Conservation (phyloP, 2,113 vertebrate species). For the Nibea albiflora region DNA sequence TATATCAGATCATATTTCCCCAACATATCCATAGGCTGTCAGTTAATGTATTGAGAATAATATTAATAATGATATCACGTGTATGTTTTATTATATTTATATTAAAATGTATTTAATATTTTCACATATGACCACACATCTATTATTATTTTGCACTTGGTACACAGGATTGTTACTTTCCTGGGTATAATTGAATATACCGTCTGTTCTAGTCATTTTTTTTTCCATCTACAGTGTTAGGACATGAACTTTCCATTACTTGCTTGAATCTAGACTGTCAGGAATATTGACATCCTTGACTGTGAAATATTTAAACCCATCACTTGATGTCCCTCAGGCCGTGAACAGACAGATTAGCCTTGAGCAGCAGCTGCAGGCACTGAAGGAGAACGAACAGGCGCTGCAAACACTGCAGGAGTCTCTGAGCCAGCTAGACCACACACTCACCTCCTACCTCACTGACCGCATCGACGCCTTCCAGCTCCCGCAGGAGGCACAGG, state of each 20-base stretch:
- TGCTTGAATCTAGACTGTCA: neutral
- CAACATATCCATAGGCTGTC: neutral
- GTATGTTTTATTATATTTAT: neutral
- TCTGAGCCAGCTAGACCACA: constrained; percentile 91
- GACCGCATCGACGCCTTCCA: constrained; percentile 96
- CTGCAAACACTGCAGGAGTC: constrained; percentile 92
- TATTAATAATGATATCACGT: neutral
- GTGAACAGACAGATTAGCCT: constrained; percentile 90
- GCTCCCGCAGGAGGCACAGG: constrained; percentile 95
- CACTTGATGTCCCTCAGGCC: constrained; percentile 80
- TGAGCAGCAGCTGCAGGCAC: constrained; percentile 90
- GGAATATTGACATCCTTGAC: neutral
- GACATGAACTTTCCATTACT: neutral
- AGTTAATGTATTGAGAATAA: neutral
- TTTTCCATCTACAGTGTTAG: neutral
- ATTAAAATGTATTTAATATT: neutral
- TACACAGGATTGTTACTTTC: neutral
- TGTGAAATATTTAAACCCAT: neutral
- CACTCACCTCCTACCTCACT: constrained; percentile 93
- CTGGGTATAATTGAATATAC: neutral
- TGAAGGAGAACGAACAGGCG: constrained; percentile 89
- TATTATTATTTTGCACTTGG: neutral
- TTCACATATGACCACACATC: no score
- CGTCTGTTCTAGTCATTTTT: neutral
- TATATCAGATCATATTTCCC: neutral